Conservation (phyloP, 1,140 invertebrate species). For the Cyclargus thomasi region DNA sequence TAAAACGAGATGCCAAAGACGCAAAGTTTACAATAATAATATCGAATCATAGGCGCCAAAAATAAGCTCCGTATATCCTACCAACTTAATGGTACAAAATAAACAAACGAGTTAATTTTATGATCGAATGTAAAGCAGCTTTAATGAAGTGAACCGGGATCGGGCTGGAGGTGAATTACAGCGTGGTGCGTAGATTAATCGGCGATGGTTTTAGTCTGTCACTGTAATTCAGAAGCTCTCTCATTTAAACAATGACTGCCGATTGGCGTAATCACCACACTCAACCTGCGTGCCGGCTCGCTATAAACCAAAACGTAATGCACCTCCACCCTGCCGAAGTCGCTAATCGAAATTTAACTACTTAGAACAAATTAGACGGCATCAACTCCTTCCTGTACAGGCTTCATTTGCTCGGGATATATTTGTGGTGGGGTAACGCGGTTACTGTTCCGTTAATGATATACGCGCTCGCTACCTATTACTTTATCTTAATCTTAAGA, state of each 20-base stretch:
- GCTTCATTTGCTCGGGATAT: background rate
- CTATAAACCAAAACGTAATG: slow-evolving; percentile 26
- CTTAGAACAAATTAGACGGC: slow-evolving; percentile 12
- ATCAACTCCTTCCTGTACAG: background rate
- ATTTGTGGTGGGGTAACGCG: background rate
- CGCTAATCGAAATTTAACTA: slow-evolving; percentile 24
- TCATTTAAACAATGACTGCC: slow-evolving; percentile 30
- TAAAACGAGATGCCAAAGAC: background rate
- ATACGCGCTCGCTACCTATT: too few species aligned
- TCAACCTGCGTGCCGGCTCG: slow-evolving; percentile 24
- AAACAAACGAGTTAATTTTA: slow-evolving; percentile 12
- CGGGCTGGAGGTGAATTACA: slow-evolving; percentile 16
- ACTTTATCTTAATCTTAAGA: too few species aligned
- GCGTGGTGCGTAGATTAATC: slow-evolving; percentile 25
- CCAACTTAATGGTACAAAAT: slow-evolving; percentile 1
- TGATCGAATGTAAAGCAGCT: slow-evolving; percentile 8
- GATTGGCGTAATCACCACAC: slow-evolving; percentile 30
- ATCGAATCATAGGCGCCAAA: background rate
- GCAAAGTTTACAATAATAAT: background rate
- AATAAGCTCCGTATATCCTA: background rate
- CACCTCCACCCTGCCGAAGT: slow-evolving; percentile 20
- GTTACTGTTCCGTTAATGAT: too few species aligned
- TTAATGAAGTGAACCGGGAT: slow-evolving; percentile 5
- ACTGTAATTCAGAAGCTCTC: slow-evolving; percentile 29
- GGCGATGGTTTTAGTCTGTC: slow-evolving; percentile 26